Evolutionary conservation across 2,888 invertebrate genomes (phyloP), one percentile per base, ranked within the genome.

Genomic region (Drosophila tripunctata): DNA sequence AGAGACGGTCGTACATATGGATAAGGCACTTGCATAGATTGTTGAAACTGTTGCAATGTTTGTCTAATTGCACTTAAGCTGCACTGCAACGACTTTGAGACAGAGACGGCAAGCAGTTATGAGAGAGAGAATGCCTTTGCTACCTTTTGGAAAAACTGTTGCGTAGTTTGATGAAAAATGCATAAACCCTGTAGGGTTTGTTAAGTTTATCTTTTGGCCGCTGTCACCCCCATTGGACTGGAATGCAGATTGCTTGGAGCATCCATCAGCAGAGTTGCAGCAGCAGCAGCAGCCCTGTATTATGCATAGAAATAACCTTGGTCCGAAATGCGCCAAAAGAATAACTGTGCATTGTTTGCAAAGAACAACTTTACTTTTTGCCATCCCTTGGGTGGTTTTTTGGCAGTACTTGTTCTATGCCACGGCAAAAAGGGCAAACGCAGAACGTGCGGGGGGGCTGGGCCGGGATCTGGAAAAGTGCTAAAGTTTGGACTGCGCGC

Each of bases 341-440:
- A 83, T 87, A 82, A 76, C 79, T 82, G 71, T 55, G 77, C 79
- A 87, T 83, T 83, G 85, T 87, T 83, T 74, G 82, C 67, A 67
- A 84, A 74, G 79, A 82, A 82, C 63, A 83, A 83, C 70, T 82
- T 81, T 86, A 56, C 73, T 68, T 76, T 69, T 30, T 66, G 36
- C 72, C 62, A 41, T 76, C 67, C 61, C 68, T 62, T 68, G 55
- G 70, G 60, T 64, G 50, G 52, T 33, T 64, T 58, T n/a, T 3
- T 8, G 27, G 50, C 57, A 52, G 40, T 54, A 40, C 57, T 55
- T 50, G 47, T 50, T 54, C 51, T 30, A n/a, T 36, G 36, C 15
- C 35, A 35, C 27, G 8, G 4, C 4, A 10, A 38, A 8, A n/a
- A 12, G 36, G 2, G 12, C n/a, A 7, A 8, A 6, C 6, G 12